Evolutionary conservation across 2,113 vertebrate genomes (phyloP).

Genomic region (Orthonyx spaldingii): DNA sequence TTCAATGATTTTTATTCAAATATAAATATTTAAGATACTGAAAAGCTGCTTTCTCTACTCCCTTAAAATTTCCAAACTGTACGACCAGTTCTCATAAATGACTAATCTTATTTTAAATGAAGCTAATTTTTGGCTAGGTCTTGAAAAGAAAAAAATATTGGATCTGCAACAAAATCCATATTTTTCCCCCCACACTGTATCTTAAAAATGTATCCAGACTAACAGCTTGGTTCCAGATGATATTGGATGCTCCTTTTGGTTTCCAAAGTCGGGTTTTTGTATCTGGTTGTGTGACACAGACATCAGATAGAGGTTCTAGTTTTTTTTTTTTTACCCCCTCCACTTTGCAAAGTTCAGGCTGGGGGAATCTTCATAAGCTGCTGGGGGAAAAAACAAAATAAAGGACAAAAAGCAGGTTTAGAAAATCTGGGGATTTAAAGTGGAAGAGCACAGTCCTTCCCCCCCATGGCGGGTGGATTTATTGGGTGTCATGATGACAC

Average conservation of each 20-base stretch:
- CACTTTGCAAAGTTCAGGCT: neutral
- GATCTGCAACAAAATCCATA: slow-evolving; percentile 32
- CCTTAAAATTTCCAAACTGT: slow-evolving; percentile 40
- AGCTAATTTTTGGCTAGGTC: slow-evolving; percentile 55
- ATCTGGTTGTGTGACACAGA: neutral
- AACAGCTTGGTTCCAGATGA: slow-evolving; percentile 66
- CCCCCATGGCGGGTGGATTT: slow-evolving; percentile 57
- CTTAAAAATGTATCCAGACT: slow-evolving; percentile 42
- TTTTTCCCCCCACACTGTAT: slow-evolving; percentile 13
- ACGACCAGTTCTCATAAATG: slow-evolving; percentile 51
- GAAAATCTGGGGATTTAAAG: neutral
- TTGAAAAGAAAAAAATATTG: slow-evolving; percentile 49
- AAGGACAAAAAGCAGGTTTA: fast-evolving
- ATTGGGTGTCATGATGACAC: slow-evolving; percentile 65
- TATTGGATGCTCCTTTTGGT: slow-evolving; percentile 23
- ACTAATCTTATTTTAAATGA: slow-evolving; percentile 59
- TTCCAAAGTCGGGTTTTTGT: neutral
- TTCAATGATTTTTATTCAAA: slow-evolving; percentile 1
- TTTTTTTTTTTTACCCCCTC: neutral
- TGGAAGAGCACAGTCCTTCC: neutral
- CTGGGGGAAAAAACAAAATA: neutral
- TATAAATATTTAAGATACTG: slow-evolving; percentile 59
- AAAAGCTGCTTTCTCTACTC: slow-evolving; percentile 21
- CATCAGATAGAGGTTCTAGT: neutral
- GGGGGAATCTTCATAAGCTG: neutral